phyloP scores from a whole-genome alignment of 2,797 vertebrate species.

The Macropus fuliginosus region DNA sequence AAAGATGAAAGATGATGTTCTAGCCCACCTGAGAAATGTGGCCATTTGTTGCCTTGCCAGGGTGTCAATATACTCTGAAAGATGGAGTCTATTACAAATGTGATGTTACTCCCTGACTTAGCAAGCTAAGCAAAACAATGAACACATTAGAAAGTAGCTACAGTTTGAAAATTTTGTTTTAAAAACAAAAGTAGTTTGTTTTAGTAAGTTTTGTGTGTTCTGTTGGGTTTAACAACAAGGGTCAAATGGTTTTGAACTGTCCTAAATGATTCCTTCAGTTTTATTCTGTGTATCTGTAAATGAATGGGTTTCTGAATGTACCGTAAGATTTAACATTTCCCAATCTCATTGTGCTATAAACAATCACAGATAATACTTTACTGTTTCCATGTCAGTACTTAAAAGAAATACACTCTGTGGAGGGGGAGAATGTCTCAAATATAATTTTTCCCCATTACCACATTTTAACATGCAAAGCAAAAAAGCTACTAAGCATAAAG shows the following conservation, averaged over 20 bases:
- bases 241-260: not conserved
- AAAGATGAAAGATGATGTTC: not conserved
- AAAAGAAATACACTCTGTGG: not conserved
- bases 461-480: not conserved
- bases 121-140: not conserved
- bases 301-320: not conserved
- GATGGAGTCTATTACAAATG: not conserved
- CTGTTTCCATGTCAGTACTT: not conserved
- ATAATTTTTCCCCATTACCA: not conserved
- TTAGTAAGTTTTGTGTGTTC: not conserved
- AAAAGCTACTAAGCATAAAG: not conserved
- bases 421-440: not conserved
- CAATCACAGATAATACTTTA: not conserved
- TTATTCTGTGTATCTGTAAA: not conserved
- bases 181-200: not conserved
- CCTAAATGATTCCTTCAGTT: not conserved
- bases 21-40: not conserved
- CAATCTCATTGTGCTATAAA: not conserved
- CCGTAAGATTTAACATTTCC: not conserved
- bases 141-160: not conserved
- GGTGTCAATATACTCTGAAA: not conserved
- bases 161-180: not conserved
- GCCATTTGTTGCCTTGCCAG: not conserved
- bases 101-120: not conserved
- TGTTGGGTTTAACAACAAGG: not conserved